Evolutionary conservation across 1,140 invertebrate genomes (phyloP).

Genomic region (Hylaeus anthracinus): DNA sequence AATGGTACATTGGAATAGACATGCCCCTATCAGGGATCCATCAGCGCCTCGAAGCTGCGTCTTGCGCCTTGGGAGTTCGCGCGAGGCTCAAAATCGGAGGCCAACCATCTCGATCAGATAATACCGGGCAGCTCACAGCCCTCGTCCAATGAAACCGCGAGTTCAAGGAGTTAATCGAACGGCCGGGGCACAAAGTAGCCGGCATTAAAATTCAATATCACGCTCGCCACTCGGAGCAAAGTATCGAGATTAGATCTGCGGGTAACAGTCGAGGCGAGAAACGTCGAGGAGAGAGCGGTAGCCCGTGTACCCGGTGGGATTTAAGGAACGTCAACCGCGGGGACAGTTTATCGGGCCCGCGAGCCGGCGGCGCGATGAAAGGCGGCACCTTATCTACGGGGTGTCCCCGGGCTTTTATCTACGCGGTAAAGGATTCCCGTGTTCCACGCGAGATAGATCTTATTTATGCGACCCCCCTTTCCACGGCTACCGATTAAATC

Average conservation of each 20-base stretch:
- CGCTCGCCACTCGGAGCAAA: conserved; percentile 43
- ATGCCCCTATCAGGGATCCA: no score
- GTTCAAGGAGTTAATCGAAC: conserved; percentile 34
- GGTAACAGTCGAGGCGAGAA: conserved; percentile 58
- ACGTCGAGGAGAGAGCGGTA: conserved; percentile 39
- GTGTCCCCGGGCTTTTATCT: conserved; percentile 74
- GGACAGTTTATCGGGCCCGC: conserved; percentile 54
- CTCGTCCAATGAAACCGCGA: not conserved
- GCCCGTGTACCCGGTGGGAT: conserved; percentile 43
- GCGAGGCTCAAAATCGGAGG: no score
- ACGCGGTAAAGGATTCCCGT: conserved; percentile 79
- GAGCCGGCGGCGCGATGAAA: conserved; percentile 74
- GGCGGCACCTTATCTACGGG: conserved; percentile 72
- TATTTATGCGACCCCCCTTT: conserved; percentile 77
- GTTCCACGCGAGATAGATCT: conserved; percentile 76
- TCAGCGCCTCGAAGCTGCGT: no score
- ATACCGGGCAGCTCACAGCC: not conserved
- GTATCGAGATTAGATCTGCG: conserved; percentile 50
- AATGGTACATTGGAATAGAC: no score
- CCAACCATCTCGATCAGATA: not conserved
- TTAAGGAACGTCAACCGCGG: conserved; percentile 53
- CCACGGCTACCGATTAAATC: conserved; percentile 77
- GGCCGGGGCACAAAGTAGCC: conserved; percentile 22
- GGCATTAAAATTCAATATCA: conserved; percentile 49
- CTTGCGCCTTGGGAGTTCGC: no score